Base-by-base conservation (phyloP, 2,113 vertebrate genomes). In the Raja brachyura region DNA sequence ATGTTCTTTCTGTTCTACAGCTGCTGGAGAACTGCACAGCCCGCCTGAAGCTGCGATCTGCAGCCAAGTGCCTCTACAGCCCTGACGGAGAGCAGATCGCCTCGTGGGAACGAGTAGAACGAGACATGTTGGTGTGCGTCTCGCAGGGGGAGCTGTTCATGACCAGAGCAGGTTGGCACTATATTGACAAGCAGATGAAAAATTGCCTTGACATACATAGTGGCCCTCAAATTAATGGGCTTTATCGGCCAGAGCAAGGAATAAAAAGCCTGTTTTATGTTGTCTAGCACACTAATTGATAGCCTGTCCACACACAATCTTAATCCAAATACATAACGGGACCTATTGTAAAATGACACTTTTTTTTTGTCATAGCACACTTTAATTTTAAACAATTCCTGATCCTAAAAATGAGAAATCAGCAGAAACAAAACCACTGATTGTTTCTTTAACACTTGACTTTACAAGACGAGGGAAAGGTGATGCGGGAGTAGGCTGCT, bases 81-180 rank as follows among this genome's bases (percentile, higher is more conserved):
- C 18, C 86, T 4, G 73, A 56, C 0, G 59, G 95, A 59, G 93
- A 94, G 7, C 93, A 18, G 6, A 31, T 93, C 54, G 39, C 94
- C 25, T 93, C 94, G 0, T 94, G 94, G 95, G 94, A 94, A 0
- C 93, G 95, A 75, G 61, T 93, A 77, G 94, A 95, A 28, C 90
- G 94, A 25, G 81, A 95, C 93, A 90, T 81, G 94, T 79, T 77
- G 88, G 77, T 96, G 28, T 94, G 95, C 66, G 94, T 94, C 94
- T 95, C 96, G 66, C 39, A 93, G 11, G 95, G 95, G 94, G 94
- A 88, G 16, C 70, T 93, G 16, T 95, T 95, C 78, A 31, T 93
- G 48, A 95, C 79, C 14, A 66, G 93, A 16, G 93, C 94, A 95
- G 95, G 94, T 96, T 94, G 86, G 90, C 74, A 14, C 0, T 94